Evolutionary conservation across 2,888 invertebrate species (phyloP), one percentile per base, ranked within the genome.

Genomic region (Epirrhoe tristata): DNA sequence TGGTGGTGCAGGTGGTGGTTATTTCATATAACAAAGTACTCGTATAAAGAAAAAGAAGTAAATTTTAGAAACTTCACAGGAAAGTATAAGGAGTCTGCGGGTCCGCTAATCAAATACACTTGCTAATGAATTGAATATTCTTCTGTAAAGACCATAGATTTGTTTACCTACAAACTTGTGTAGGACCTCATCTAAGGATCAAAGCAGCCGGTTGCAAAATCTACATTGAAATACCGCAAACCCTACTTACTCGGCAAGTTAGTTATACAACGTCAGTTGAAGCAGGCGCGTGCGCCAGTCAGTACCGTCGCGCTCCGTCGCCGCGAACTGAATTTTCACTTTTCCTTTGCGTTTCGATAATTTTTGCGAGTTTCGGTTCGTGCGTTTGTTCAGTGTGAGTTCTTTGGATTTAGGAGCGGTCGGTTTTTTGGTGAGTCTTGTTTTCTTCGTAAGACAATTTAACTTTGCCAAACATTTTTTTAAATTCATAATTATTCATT

Each of bases 231-330:
- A 63, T 65, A 67, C 63, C 66, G 59, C 70, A 56, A 69, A 53
- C 67, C 81, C 80, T 80, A 72, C 79, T 75, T 67, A 67, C 72
- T 66, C 67, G 70, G 60, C 69, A 72, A 63, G 74, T 76, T 55
- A 66, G 77, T 84, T 86, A 84, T 81, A 83, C 85, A 83, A 83
- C 78, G 61, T 74, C 81, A 84, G 85, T 86, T 73, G 77, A 71
- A 61, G 69, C 69, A 76, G 61, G 80, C 81, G 82, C 77, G 58
- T 66, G 83, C 78, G 80, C 83, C 77, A 70, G 79, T 69, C 77
- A 70, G 79, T 69, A 71, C 76, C 78, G 82, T 81, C 73, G 76
- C 78, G 81, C 75, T 75, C 72, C 74, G 74, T 78, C 67, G 71
- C 70, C 78, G 69, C 66, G 68, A 56, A 57, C 66, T 70, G 71